Conservation (phyloP, 1,140 invertebrate species). For the Polypedilum pembai region DNA sequence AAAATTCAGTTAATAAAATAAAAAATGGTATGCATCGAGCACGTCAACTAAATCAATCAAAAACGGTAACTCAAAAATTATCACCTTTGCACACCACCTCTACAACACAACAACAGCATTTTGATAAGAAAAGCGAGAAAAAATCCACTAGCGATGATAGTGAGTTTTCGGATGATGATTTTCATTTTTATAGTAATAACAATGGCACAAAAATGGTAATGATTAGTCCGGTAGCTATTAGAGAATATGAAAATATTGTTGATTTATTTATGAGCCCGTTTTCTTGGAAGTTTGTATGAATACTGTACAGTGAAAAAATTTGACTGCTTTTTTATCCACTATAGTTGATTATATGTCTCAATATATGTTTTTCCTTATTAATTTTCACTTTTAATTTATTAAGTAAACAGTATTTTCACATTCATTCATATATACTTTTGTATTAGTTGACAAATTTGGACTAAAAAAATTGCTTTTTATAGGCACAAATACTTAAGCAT, state of each 20-base stretch:
- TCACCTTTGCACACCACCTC: constrained; percentile 30
- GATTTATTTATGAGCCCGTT: not conserved
- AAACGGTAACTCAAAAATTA: constrained; percentile 32
- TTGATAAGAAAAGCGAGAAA: constrained; percentile 1
- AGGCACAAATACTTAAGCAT: not conserved
- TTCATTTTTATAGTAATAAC: constrained; percentile 8
- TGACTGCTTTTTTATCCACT: too few species aligned
- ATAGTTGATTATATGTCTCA: too few species aligned
- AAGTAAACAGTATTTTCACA: not conserved
- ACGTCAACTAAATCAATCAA: constrained; percentile 42
- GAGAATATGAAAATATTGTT: not conserved
- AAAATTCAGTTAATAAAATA: constrained; percentile 41
- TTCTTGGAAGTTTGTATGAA: not conserved
- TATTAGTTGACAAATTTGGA: not conserved
- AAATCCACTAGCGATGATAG: constrained; percentile 20
- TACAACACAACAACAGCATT: constrained; percentile 24
- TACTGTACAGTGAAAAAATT: too few species aligned
- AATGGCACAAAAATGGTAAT: constrained; percentile 27
- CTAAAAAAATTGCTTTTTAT: not conserved
- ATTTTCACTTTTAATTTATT: not conserved
- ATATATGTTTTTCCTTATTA: too few species aligned
- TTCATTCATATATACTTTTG: not conserved
- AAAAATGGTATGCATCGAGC: constrained; percentile 43
- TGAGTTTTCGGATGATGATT: constrained; percentile 15
- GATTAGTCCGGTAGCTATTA: not conserved